Evolutionary conservation across 30 jellyfish, hydroid and myxozoan genomes (phyloP).

Genomic region (Sanderia malayensis): DNA sequence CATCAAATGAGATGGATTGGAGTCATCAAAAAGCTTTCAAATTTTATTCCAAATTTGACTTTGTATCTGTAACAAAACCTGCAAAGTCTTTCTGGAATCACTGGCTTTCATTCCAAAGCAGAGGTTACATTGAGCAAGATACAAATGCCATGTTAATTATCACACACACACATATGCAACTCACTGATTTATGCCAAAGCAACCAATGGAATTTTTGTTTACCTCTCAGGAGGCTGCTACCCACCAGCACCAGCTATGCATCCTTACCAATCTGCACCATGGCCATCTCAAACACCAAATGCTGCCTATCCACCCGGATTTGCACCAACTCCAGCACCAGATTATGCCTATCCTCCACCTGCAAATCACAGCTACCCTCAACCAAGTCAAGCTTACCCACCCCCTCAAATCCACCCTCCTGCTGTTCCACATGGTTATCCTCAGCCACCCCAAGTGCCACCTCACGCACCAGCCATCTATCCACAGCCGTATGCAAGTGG

Average conservation of each 20-base stretch:
- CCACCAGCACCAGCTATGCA: background rate
- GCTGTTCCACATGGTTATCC: background rate
- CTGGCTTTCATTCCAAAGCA: too few species aligned
- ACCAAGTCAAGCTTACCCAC: background rate
- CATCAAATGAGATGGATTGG: too few species aligned
- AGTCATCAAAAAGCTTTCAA: too few species aligned
- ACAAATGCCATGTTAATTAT: too few species aligned
- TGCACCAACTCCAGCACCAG: background rate
- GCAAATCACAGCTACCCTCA: too few species aligned
- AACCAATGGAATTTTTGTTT: background rate
- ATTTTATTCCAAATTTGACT: too few species aligned
- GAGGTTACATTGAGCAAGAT: too few species aligned
- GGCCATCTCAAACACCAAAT: background rate
- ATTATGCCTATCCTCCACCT: conserved; percentile 5
- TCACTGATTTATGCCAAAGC: background rate
- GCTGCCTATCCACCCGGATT: background rate
- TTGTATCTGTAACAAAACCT: too few species aligned
- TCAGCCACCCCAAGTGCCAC: background rate
- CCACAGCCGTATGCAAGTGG: background rate
- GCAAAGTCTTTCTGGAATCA: too few species aligned
- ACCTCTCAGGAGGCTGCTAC: background rate
- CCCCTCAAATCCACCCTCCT: background rate
- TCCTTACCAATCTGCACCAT: background rate
- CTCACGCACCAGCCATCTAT: background rate
- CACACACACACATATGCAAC: too few species aligned